Evolutionary conservation across 2,113 vertebrate species (phyloP), one percentile per base, ranked within the genome.

Genomic region (Macaca mulatta): DNA sequence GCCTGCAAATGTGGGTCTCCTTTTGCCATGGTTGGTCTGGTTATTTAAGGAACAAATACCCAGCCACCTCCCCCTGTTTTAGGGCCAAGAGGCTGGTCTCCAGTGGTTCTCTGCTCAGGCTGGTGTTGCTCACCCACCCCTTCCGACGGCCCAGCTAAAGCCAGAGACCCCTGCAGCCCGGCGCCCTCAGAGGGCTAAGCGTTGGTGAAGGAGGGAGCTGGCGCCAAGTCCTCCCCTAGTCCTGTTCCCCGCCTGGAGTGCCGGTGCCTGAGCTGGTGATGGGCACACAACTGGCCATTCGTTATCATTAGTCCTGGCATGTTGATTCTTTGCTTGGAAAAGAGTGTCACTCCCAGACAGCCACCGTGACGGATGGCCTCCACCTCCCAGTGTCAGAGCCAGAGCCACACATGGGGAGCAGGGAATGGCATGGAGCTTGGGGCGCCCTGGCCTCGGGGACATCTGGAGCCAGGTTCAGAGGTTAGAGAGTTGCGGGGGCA

Each of bases 301-400:
- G 32, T 98, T 98, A 96, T 98, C 98, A 97, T 99, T 98, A 98
- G 96, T 93, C 64, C 55, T 97, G 97, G 96, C 97, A 96, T 98
- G 98, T 98, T 98, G 98, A 98, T 98, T 98, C 98, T 69, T 94
- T 13, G 64, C 97, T 97, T 83, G 16, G 84, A 97, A 97, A 98
- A 88, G 98, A 93, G 96, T 55, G 67, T 97, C 82, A 17, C 98
- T 98, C n/a, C 2, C n/a, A 2, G 0, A 91, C 94, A 96, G 97
- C 89, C 0, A 0, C 4, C 0, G 43, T 97, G 98, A 98, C 0
- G 61, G 95, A 98, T 98, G 96, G 85, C 50, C 78, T 94, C 94
- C 74, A 78, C 93, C 78, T 6, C 6, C 0, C 84, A 35, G 0
- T 80, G 93, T 77, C 94, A 10, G 55, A 93, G 64, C 80, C 92